phyloP scores from a whole-genome alignment of 2,797 vertebrate species.

The Acropternis orthonyx region DNA sequence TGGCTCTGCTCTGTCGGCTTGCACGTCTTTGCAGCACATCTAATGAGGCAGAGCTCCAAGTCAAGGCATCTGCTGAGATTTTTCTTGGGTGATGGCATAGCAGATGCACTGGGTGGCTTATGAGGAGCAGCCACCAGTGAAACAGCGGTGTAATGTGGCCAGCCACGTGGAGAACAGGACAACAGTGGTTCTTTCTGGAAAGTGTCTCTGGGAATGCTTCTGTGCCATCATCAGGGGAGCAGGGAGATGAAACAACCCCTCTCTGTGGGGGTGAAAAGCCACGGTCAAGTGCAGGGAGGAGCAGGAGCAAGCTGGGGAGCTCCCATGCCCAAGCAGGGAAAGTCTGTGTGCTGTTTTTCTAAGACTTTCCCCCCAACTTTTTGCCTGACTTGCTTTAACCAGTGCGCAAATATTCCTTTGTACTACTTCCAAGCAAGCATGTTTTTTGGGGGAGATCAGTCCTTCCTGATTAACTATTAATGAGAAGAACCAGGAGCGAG shows the following conservation, averaged over 20 bases:
- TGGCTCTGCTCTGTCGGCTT: background rate
- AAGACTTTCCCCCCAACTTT: background rate
- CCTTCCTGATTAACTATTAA: constrained; percentile 12
- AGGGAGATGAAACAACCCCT: background rate
- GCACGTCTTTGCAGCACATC: background rate
- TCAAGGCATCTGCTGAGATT: accelerated
- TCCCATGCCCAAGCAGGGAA: accelerated
- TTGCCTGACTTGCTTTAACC: background rate
- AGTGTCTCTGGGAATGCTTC: background rate
- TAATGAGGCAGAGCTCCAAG: background rate
- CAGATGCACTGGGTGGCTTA: background rate
- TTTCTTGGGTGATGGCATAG: accelerated
- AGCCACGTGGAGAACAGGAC: background rate
- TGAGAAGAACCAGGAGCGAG: background rate
- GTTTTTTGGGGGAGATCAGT: background rate
- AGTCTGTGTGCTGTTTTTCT: background rate
- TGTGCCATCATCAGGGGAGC: accelerated
- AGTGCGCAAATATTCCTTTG: background rate
- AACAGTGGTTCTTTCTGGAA: background rate
- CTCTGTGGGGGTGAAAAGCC: background rate
- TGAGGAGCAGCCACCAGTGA: background rate
- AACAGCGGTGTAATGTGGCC: accelerated
- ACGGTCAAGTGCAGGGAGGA: accelerated
- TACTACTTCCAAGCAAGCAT: background rate
- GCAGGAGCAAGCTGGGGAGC: background rate